Evolutionary conservation across 1,140 invertebrate species (phyloP).

Genomic region (Cyclargus thomasi): DNA sequence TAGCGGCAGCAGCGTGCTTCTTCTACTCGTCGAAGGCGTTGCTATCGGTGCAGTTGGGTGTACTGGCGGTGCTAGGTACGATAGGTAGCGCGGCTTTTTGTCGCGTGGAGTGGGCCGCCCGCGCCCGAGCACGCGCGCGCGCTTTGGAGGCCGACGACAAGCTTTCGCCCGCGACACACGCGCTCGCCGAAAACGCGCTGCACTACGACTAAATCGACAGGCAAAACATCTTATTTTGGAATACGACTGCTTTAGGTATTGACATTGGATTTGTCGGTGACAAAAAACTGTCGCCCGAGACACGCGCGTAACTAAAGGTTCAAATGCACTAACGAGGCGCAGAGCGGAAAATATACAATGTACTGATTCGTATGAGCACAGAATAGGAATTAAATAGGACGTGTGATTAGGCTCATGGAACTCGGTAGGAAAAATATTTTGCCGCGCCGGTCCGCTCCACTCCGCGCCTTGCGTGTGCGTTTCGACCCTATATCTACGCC

Average conservation of each 20-base stretch:
- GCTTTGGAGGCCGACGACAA: conserved; percentile 52
- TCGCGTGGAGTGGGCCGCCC: conserved; percentile 81
- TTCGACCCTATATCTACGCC: no score
- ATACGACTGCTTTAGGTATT: not conserved
- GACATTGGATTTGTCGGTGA: not conserved
- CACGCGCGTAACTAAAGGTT: no score
- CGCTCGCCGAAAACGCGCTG: conserved; percentile 53
- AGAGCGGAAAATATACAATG: no score
- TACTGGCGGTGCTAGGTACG: conserved; percentile 83
- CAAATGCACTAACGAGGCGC: no score
- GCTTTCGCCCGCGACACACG: conserved; percentile 41
- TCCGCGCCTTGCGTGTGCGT: no score
- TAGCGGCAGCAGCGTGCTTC: conserved; percentile 92
- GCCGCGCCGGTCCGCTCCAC: no score
- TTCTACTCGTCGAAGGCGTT: conserved; percentile 87
- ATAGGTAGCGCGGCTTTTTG: conserved; percentile 89
- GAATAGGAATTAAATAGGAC: no score
- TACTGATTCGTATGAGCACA: no score
- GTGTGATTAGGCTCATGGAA: no score
- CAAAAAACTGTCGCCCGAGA: no score
- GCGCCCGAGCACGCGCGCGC: conserved; percentile 44
- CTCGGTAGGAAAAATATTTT: no score
- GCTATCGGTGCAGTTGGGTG: conserved; percentile 86
- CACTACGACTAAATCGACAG: conserved; percentile 49
- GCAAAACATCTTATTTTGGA: no score